Base-by-base conservation (phyloP, 1,140 invertebrate species). In the Megalonaias nervosa region DNA sequence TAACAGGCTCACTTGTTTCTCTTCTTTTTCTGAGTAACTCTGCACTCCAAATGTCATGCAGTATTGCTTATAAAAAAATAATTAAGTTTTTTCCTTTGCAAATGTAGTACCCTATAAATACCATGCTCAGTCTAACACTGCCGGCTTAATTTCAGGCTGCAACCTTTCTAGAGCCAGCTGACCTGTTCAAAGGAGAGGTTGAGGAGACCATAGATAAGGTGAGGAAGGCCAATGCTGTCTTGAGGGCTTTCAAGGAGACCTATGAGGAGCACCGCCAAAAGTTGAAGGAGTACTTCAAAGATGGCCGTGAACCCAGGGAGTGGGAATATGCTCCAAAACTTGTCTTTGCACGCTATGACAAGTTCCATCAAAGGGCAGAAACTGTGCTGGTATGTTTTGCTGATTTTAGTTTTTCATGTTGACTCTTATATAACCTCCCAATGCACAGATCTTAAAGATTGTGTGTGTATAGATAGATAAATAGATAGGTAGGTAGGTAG, bases 291-390 rank as follows among this genome's bases (percentile, higher is more conserved):
- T 94, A 93, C 86, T 95, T 94, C 84, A 91, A 94, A 87, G 93
- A 94, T 64, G 88, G 84, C 23, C 88, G 93, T 70, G 89, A 93
- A 71, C 92, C 93, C 6, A 92, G 93, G 64, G 91, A 93, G 0
- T 98, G 97, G 97, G 96, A 96, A 70, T 98, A 98, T 91, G 95
- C 97, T 89, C 94, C 95, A 4, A 95, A 95, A 82, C 93, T 95
- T 23, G 94, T 98, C 69, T 98, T 98, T 91, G 93, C 94, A 80
- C 92, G 97, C 82, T 94, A 96, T 88, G 94, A 97, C 87, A 94
- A 94, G 67, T 99, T 98, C 90, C 87, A 96, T 6, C 94, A 95
- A 67, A 92, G 97, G 79, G 89, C 98, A 1, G 92, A 94, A 73
- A 96, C 95, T 14, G 96, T 98, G 77, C 94, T 96, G 89, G 94